These are phyloP conservation scores for Drosophila cognata DNA, from an alignment of 2,888 invertebrate genomes.

Conservation along the genomic window DNA sequence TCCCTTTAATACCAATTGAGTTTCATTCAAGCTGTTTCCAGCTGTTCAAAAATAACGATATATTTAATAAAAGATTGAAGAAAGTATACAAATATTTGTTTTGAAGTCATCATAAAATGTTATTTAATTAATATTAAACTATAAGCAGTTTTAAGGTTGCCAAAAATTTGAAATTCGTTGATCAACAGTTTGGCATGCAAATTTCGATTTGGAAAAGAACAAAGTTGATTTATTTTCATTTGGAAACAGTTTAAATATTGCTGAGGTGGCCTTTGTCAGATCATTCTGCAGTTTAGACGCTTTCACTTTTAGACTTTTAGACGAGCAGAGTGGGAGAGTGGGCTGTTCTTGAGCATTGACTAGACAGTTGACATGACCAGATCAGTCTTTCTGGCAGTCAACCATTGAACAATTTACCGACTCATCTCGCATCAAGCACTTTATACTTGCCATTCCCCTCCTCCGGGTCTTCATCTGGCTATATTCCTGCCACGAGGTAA, in stretches of 20 bases:
- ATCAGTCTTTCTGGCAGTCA: constrained; percentile 13
- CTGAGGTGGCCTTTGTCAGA: constrained; percentile 28
- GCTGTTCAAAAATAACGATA: background rate
- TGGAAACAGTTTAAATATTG: constrained; percentile 19
- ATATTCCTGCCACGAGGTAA: background rate
- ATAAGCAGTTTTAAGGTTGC: background rate
- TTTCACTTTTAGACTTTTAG: background rate
- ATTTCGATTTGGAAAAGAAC: background rate
- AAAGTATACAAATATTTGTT: background rate
- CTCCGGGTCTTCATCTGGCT: background rate
- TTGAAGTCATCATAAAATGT: background rate
- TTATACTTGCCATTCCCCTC: constrained; percentile 9
- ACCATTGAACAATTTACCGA: constrained; percentile 15
- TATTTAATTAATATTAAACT: background rate
- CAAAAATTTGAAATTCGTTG: background rate
- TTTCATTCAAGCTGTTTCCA: background rate
- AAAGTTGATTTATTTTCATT: background rate
- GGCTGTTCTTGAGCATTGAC: constrained; percentile 18
- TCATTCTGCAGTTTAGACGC: constrained; percentile 16
- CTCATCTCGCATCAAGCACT: constrained; percentile 25
- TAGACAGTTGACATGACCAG: constrained; percentile 46
- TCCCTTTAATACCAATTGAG: background rate
- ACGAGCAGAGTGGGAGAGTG: constrained; percentile 11
- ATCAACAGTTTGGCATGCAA: background rate
- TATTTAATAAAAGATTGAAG: background rate